Evolutionary conservation across 2,113 vertebrate genomes (phyloP).

Genomic region (Mus pahari): DNA sequence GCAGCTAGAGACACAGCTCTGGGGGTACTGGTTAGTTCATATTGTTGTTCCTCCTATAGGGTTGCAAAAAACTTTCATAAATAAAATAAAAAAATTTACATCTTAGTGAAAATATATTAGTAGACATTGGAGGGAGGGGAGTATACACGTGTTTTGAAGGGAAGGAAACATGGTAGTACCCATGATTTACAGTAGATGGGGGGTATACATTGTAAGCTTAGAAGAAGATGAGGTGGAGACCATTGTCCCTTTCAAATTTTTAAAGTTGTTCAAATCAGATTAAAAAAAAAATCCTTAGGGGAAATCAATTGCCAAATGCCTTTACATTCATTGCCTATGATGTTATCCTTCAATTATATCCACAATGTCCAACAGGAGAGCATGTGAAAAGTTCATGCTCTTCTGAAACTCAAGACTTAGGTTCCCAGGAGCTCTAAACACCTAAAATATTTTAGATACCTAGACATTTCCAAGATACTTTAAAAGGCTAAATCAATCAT

Average conservation of each 20-base stretch:
- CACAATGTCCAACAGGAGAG: neutral
- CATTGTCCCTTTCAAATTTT: neutral
- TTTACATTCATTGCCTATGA: neutral
- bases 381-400: rapidly evolving
- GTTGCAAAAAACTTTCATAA: neutral
- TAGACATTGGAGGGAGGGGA: neutral
- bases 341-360: neutral
- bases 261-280: neutral
- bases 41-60: no score
- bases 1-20: no score
- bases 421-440: neutral
- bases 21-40: no score
- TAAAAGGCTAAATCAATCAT: neutral
- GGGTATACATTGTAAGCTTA: neutral
- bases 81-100: neutral
- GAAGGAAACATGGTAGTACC: neutral
- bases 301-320: neutral
- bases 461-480: constrained; percentile 24
- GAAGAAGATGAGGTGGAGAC: neutral
- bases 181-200: neutral
- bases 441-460: neutral
- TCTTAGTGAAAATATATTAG: neutral
- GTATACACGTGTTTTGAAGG: neutral
- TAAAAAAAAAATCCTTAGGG: neutral
- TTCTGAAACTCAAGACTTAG: neutral